phyloP scores from a whole-genome alignment of 2,888 invertebrate genomes.

The Zygothrica quintamaculata region DNA sequence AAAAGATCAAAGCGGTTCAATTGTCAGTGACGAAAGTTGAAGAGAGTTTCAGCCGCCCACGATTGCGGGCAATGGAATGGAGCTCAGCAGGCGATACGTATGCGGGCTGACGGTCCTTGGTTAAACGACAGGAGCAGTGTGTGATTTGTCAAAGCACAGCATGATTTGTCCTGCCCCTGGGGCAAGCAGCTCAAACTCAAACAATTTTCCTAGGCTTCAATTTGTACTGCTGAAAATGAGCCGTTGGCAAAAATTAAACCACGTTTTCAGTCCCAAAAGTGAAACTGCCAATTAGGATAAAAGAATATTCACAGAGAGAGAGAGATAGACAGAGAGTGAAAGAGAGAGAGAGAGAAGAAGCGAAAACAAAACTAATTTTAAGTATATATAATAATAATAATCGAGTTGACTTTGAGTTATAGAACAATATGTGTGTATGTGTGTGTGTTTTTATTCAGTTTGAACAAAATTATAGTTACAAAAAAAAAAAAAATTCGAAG shows the following conservation, averaged over 20 bases:
- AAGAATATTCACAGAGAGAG: background rate
- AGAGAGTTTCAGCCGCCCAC: slow-evolving; percentile 21
- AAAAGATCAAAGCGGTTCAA: slow-evolving; percentile 79
- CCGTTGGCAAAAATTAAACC: slow-evolving; percentile 32
- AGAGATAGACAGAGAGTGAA: no score
- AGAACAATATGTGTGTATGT: slow-evolving; percentile 7
- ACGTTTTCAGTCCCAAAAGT: slow-evolving; percentile 34
- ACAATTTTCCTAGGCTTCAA: slow-evolving; percentile 24
- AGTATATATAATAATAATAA: no score
- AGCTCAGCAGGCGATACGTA: slow-evolving; percentile 9
- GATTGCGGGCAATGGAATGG: background rate
- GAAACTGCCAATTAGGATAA: slow-evolving; percentile 30
- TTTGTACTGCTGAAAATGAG: slow-evolving; percentile 31
- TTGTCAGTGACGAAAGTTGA: slow-evolving; percentile 64
- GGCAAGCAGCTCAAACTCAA: slow-evolving; percentile 36
- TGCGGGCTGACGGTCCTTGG: slow-evolving; percentile 17
- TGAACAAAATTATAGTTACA: slow-evolving; percentile 2
- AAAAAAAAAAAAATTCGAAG: slow-evolving; percentile 32
- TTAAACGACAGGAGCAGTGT: slow-evolving; percentile 37
- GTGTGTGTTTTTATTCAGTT: slow-evolving; percentile 7
- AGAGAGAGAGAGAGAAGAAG: no score
- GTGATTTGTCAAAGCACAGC: slow-evolving; percentile 74
- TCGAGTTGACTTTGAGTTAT: background rate
- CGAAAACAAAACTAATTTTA: no score
- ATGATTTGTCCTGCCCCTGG: slow-evolving; percentile 45